Evolutionary conservation across 2,888 invertebrate species (phyloP).

Genomic region (Catocala fraxini): DNA sequence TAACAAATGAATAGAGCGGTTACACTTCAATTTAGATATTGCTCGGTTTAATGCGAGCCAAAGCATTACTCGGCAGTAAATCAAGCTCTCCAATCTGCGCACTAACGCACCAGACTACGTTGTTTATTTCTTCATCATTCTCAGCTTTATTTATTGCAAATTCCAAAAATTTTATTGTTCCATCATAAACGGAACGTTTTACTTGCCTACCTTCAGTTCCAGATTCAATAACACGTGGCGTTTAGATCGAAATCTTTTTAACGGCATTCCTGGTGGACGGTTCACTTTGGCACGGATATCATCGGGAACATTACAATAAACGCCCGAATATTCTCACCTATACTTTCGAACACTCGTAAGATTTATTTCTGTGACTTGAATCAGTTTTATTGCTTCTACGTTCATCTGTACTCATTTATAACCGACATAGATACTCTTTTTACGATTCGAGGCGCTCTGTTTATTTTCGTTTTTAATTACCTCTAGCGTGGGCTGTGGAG

Average conservation of each 20-base stretch:
- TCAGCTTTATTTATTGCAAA: slow-evolving; percentile 72
- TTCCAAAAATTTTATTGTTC: slow-evolving; percentile 73
- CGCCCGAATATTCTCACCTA: slow-evolving; percentile 75
- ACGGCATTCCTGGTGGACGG: slow-evolving; percentile 69
- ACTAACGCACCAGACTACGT: slow-evolving; percentile 57
- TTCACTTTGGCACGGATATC: slow-evolving; percentile 67
- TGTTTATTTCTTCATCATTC: slow-evolving; percentile 69
- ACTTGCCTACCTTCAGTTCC: slow-evolving; percentile 56
- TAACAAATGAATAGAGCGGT: slow-evolving; percentile 47
- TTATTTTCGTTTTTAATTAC: slow-evolving; percentile 89
- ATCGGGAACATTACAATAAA: slow-evolving; percentile 70
- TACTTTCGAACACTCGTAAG: slow-evolving; percentile 76
- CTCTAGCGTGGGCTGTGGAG: slow-evolving; percentile 78
- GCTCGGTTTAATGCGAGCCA: slow-evolving; percentile 48
- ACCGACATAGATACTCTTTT: slow-evolving; percentile 85
- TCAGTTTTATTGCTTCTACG: slow-evolving; percentile 84
- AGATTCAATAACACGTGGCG: slow-evolving; percentile 72
- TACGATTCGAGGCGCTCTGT: slow-evolving; percentile 86
- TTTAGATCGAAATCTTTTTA: slow-evolving; percentile 69
- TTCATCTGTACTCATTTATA: slow-evolving; percentile 87
- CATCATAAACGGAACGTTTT: slow-evolving; percentile 64
- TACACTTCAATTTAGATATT: slow-evolving; percentile 50
- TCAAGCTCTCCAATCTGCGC: slow-evolving; percentile 58
- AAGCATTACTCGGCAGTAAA: slow-evolving; percentile 59
- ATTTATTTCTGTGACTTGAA: slow-evolving; percentile 86